These are phyloP conservation scores for Drosophila demipolita DNA, from an alignment of 2,888 invertebrate genomes.

Conservation along the genomic window DNA sequence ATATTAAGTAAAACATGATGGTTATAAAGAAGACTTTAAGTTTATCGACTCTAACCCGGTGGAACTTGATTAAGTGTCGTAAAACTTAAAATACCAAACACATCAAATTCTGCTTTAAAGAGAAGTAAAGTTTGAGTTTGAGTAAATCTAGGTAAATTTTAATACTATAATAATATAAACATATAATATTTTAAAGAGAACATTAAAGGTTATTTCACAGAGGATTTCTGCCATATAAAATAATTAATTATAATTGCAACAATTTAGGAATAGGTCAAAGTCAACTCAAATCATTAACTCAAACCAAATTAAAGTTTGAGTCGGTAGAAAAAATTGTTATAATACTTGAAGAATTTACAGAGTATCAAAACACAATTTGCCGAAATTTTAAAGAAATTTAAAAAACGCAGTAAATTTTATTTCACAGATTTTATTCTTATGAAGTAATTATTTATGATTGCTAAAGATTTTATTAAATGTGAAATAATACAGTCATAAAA, in stretches of 20 bases:
- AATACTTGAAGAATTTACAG: neutral
- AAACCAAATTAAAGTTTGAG: neutral
- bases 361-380: neutral
- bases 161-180: neutral
- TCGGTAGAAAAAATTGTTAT: neutral
- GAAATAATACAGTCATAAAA: accelerated
- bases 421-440: neutral
- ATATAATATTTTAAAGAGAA: neutral
- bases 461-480: neutral
- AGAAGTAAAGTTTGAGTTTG: neutral
- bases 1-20: neutral
- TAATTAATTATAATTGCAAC: neutral
- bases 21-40: neutral
- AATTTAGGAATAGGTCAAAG: neutral
- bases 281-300: neutral
- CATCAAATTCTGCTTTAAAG: neutral
- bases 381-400: neutral
- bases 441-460: neutral
- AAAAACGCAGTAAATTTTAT: neutral
- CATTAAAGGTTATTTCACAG: neutral
- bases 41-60: neutral
- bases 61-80: neutral
- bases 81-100: neutral
- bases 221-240: neutral
- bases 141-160: neutral